Base-by-base conservation (phyloP, 1,140 invertebrate species). In the Sarcophaga bullata region DNA sequence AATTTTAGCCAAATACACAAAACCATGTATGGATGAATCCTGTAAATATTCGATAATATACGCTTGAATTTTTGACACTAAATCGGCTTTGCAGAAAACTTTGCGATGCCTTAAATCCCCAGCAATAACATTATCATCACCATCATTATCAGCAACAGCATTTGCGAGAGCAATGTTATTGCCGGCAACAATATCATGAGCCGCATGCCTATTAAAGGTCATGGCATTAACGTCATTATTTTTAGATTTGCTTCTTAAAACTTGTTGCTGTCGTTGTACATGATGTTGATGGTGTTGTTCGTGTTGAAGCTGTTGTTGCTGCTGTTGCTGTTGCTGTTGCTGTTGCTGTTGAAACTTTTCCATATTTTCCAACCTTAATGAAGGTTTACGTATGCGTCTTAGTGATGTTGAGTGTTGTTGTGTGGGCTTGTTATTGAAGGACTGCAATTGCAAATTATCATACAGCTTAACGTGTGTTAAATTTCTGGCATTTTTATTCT, bases 11-110 rank as follows among this genome's bases (percentile, higher is more conserved):
- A 90, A 85, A 86, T 90, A 90, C 75, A 87, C 85, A 81, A 90
- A 88, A 11, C 89, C 89, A 83, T 90, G 89, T 82, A 90, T 88
- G 78, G 88, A 90, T 49, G 88, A 88, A 68, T 85, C 86, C 58
- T 88, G 85, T 80, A 89, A 83, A 83, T 90, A 90, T 81, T 90
- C 87, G 78, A 90, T 87, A 82, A 88, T 86, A 83, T 90, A 90
- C 54, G 85, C 84, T 17, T 87, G 85, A 48, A 83, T 83, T 81
- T 90, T 90, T 58, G 82, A 82, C 68, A 84, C n/a, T 80, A 88
- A 10, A 17, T 75, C 80, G 19, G 54, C 17, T 72, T 50, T 25
- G 47, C 76, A 58, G 3, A 25, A n/a, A 19, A 68, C 10, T 68
- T n/a, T 25, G n/a, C 8, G 62, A 19, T 0, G 17, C 62, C 8